Percentiles rank a stretch among this genome's conserved stretches.
Evolutionary conservation across 2,888 invertebrate species (phyloP).

Genomic region (Acrobeloides nanus): DNA sequence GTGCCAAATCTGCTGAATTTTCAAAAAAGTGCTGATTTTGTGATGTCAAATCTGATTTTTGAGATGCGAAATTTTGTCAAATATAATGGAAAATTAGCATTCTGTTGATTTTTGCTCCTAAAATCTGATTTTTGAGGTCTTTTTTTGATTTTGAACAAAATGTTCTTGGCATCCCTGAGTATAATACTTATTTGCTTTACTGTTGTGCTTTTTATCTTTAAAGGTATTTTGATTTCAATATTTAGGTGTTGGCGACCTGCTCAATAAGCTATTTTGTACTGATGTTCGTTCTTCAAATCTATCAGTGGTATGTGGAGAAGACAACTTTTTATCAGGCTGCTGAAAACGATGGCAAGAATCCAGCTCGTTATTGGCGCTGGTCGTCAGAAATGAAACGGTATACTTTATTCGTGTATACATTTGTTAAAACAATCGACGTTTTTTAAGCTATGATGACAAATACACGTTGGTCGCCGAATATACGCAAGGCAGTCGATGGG

Average conservation of each 20-base stretch:
- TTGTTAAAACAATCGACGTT: background rate
- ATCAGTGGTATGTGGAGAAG: constrained; percentile 53
- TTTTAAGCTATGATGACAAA: constrained; percentile 80
- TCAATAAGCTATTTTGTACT: constrained; percentile 51
- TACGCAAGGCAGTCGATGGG: constrained; percentile 39
- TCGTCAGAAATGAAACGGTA: constrained; percentile 45
- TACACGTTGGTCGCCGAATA: constrained; percentile 65
- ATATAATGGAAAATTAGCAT: no score
- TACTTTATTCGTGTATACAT: constrained; percentile 9
- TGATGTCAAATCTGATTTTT: no score
- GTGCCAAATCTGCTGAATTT: no score
- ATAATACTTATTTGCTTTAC: no score
- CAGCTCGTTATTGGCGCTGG: constrained; percentile 46
- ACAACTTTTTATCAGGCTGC: constrained; percentile 48
- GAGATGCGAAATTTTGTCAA: no score
- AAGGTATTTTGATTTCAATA: background rate
- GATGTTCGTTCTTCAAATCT: constrained; percentile 50
- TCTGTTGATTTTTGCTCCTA: no score
- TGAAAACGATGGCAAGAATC: no score
- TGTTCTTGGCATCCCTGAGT: no score
- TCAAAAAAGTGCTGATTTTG: no score
- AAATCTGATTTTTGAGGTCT: no score
- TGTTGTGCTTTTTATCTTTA: background rate
- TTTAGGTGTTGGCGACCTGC: constrained; percentile 44
- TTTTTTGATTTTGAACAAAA: no score